These are phyloP conservation scores for Neogobius melanostomus DNA, from an alignment of 2,113 vertebrate genomes.

Conservation along the genomic window DNA sequence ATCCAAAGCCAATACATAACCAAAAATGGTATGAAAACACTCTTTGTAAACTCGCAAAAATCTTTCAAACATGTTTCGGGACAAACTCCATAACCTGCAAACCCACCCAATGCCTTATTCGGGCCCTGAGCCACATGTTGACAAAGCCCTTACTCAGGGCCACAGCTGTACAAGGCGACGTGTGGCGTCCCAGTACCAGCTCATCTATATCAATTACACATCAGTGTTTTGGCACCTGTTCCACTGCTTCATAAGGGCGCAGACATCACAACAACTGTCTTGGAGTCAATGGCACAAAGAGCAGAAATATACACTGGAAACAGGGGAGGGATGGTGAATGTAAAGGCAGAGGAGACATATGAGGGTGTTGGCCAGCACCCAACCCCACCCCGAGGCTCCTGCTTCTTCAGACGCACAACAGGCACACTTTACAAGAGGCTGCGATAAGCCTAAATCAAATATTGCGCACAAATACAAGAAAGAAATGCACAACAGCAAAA, in stretches of 20 bases:
- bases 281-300: background rate
- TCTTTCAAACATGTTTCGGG: no score
- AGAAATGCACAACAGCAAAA: background rate
- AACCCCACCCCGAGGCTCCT: slow-evolving; percentile 5
- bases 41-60: no score
- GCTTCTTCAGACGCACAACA: background rate
- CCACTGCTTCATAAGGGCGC: slow-evolving; percentile 31
- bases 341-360: background rate
- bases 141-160: slow-evolving; percentile 50
- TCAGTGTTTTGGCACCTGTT: slow-evolving; percentile 42
- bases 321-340: background rate
- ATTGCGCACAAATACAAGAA: background rate
- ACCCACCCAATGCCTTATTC: background rate
- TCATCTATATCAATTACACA: slow-evolving; percentile 58
- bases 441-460: background rate
- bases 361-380: slow-evolving; percentile 7
- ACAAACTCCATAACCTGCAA: background rate
- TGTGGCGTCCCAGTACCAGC: slow-evolving; percentile 17
- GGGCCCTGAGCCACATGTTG: slow-evolving; percentile 28
- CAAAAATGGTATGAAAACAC: no score
- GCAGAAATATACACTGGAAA: background rate
- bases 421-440: slow-evolving; percentile 2
- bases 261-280: slow-evolving; percentile 29
- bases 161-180: slow-evolving; percentile 45
- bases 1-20: no score